A percentile compares a stretch with the other conserved stretches of the same genome.
Evolutionary conservation across 2,888 invertebrate species (phyloP).

Genomic region (Hartigia nigra): DNA sequence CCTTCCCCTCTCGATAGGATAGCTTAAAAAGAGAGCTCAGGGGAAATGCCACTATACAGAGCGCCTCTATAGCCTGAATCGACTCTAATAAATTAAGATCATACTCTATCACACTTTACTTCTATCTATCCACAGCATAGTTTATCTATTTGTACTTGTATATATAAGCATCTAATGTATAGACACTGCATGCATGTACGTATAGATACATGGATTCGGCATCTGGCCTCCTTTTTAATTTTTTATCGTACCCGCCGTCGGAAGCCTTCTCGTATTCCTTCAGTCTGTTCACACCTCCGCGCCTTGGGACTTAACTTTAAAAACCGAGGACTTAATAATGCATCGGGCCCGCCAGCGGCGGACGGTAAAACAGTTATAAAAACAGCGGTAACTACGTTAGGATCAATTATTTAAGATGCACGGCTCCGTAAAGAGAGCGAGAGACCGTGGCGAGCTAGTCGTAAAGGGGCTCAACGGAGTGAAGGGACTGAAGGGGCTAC

Average conservation of each 20-base stretch:
- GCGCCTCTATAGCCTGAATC: not conserved
- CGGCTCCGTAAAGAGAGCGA: conserved; percentile 56
- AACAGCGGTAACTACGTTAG: conserved; percentile 64
- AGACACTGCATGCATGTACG: not conserved
- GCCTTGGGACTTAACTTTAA: conserved; percentile 45
- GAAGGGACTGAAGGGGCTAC: conserved; percentile 11
- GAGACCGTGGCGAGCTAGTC: conserved; percentile 48
- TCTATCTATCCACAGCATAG: not conserved
- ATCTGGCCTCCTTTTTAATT: conserved; percentile 34
- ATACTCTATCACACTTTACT: not conserved
- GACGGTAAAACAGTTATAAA: conserved; percentile 65
- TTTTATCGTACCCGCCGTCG: conserved; percentile 23
- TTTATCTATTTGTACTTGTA: not conserved
- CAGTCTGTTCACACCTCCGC: conserved; percentile 44
- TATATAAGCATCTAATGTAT: not conserved
- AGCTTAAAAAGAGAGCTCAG: not conserved
- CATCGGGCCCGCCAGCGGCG: conserved; percentile 51
- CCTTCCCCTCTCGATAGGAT: not conserved
- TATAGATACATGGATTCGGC: conserved; percentile 13
- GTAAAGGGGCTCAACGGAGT: conserved; percentile 49
- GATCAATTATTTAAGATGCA: conserved; percentile 62
- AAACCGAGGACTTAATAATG: conserved; percentile 59
- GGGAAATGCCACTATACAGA: not conserved
- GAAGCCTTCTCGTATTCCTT: conserved; percentile 34
- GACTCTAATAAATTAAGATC: not conserved